Evolutionary conservation across 2,888 invertebrate genomes (phyloP).

Genomic region (Polymixis lichenea): DNA sequence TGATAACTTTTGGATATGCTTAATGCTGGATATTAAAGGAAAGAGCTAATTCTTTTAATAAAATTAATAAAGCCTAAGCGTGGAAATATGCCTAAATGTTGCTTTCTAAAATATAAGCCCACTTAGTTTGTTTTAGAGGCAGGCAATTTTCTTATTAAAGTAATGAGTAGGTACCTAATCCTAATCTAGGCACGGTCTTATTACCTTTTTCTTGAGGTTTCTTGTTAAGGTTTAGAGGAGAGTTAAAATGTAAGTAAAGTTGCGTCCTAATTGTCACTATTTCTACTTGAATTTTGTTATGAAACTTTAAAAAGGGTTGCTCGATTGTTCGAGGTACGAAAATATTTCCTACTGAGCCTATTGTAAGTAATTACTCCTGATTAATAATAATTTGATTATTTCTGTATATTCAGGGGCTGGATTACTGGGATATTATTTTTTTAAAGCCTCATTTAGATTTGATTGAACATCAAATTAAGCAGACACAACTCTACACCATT

Average conservation of each 20-base stretch:
- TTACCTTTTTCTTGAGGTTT: conserved; percentile 22
- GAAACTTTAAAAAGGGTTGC: neutral
- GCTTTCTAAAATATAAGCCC: conserved; percentile 27
- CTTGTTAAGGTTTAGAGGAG: conserved; percentile 21
- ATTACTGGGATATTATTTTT: neutral
- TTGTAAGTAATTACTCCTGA: neutral
- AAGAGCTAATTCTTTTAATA: conserved; percentile 4
- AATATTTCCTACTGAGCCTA: neutral
- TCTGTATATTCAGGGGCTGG: neutral
- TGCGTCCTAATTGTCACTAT: neutral
- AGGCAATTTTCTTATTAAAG: conserved; percentile 38
- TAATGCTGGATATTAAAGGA: neutral
- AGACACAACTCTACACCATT: neutral
- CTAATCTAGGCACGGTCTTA: conserved; percentile 17
- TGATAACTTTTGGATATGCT: neutral
- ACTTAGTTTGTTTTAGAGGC: conserved; percentile 26
- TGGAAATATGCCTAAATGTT: conserved; percentile 1
- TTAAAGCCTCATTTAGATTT: neutral
- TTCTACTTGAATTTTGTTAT: neutral
- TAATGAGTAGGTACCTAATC: conserved; percentile 23
- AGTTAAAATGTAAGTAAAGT: neutral
- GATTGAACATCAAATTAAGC: neutral
- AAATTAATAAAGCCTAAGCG: conserved; percentile 10
- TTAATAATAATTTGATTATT: neutral
- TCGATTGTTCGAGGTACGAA: too few relatives aligned